Evolutionary conservation across 2,113 vertebrate species (phyloP), one percentile per base, ranked within the genome.

Genomic region (Craseonycteris thonglongyai): DNA sequence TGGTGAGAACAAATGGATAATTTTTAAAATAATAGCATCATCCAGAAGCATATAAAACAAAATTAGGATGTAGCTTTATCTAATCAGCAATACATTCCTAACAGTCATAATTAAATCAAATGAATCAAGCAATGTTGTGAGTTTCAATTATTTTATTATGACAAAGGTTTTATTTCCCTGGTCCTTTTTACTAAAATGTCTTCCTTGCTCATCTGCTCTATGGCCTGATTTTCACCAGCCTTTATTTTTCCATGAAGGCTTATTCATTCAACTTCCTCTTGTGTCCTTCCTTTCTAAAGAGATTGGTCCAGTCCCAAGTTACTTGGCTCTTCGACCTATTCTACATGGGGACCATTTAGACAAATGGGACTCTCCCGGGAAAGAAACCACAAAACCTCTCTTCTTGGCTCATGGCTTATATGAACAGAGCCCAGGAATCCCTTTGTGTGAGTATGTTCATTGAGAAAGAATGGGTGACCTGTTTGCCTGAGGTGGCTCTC

Each of bases 291-390:
- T 83, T 81, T 94, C 47, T 74, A 58, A 87, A 96, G 26, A 94
- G 71, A 47, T 26, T 42, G 63, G 63, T 18, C 30, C 28, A 47
- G 58, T 68, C 49, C 88, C 82, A 86, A 59, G n/a, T 79, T 59
- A 93, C 83, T 72, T 66, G 68, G 54, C 83, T 93, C 75, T 63
- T 84, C 30, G 11, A 12, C 9, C 54, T 69, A 33, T 59, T 93
- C 72, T 38, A 94, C 59, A 74, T 47, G 45, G 7, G 61, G 54
- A n/a, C 51, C 65, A 42, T 63, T 88, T 59, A 88, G 87, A 91
- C 56, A 96, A 97, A 94, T 15, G 91, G 21, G 5, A 83, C 49
- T 92, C 89, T 85, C 94, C 65, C 85, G 82, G 83, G 91, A 84
- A 91, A 49, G 49, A 92, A 63, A 54, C 28, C 22, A 87, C 89